Conservation (phyloP, 2,888 invertebrate genomes). For the Trilocha varians region DNA sequence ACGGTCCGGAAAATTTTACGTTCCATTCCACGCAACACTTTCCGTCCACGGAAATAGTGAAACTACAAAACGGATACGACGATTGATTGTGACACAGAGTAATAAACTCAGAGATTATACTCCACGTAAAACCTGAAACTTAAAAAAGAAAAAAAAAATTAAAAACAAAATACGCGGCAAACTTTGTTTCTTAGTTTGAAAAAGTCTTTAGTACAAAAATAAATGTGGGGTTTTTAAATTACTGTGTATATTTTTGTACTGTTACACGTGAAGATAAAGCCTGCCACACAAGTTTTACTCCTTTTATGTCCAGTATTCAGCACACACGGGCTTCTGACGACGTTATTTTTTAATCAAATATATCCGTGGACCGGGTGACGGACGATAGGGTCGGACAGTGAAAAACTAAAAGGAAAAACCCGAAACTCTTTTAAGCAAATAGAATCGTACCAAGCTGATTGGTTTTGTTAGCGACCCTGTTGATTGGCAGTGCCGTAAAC, state of each 20-base stretch:
- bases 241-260: too few relatives aligned
- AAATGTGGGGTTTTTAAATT: too few relatives aligned
- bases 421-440: slow-evolving; percentile 69
- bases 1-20: slow-evolving; percentile 22
- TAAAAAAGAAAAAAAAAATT: too few relatives aligned
- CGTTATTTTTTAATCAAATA: slow-evolving; percentile 76
- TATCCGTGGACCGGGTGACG: slow-evolving; percentile 70
- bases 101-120: background rate
- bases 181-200: too few relatives aligned
- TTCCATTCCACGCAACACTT: slow-evolving; percentile 26
- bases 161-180: too few relatives aligned
- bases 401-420: slow-evolving; percentile 68
- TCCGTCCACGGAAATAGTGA: slow-evolving; percentile 56
- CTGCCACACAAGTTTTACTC: slow-evolving; percentile 55
- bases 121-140: too few relatives aligned
- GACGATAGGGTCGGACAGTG: slow-evolving; percentile 68
- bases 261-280: slow-evolving; percentile 69
- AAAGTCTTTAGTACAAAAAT: too few relatives aligned
- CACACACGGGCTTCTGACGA: slow-evolving; percentile 64
- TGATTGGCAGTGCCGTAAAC: slow-evolving; percentile 70
- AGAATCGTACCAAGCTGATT: slow-evolving; percentile 73
- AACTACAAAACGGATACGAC: slow-evolving; percentile 50
- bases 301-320: slow-evolving; percentile 49
- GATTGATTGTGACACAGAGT: slow-evolving; percentile 16
- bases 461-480: slow-evolving; percentile 72